These are phyloP conservation scores for Podiceps cristatus DNA, from an alignment of 2,113 vertebrate genomes.

Conservation along the genomic window DNA sequence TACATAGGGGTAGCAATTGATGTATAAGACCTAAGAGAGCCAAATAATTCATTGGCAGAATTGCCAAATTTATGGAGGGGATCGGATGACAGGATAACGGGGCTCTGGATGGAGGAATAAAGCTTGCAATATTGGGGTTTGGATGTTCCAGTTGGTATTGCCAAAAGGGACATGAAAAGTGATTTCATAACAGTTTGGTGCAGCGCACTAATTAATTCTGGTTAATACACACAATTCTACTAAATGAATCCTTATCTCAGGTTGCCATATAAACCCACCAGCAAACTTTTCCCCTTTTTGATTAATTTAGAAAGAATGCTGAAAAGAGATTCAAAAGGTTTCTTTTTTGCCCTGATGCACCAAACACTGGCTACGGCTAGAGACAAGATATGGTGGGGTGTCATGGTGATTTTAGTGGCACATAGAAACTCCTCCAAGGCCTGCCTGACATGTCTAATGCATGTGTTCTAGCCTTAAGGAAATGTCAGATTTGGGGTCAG, in stretches of 20 bases:
- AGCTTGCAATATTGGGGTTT: not conserved
- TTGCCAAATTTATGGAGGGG: not conserved
- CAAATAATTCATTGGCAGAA: conserved; percentile 30
- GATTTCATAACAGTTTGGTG: not conserved
- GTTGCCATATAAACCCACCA: not conserved
- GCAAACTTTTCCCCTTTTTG: not conserved
- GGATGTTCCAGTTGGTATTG: not conserved
- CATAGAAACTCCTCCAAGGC: not conserved
- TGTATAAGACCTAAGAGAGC: conserved; percentile 12
- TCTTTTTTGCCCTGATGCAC: not conserved
- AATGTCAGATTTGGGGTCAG: not conserved
- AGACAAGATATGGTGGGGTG: not conserved
- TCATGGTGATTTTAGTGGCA: not conserved
- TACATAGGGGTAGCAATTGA: conserved; percentile 7
- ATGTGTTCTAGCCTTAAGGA: not conserved
- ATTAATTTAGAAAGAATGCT: not conserved
- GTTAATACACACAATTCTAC: not conserved
- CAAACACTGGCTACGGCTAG: not conserved
- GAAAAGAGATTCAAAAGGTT: not conserved
- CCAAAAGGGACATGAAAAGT: conserved; percentile 8
- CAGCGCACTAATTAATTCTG: fast-evolving
- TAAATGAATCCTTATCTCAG: not conserved
- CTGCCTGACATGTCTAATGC: not conserved
- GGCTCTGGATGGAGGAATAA: conserved; percentile 23
- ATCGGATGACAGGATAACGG: not conserved